Conservation (phyloP, 2,888 invertebrate species). For the Bhutanitis thaidina region DNA sequence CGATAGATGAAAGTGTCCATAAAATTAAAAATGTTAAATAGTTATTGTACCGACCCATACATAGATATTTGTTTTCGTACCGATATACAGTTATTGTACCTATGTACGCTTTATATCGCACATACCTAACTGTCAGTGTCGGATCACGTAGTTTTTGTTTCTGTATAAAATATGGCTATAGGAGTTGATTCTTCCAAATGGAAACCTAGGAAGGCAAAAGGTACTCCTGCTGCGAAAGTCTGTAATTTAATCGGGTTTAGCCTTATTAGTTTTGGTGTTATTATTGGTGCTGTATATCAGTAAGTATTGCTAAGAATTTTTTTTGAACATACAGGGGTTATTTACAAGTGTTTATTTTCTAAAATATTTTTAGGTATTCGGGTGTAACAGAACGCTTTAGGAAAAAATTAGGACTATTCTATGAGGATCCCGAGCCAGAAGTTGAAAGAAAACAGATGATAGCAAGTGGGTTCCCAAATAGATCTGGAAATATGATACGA, state of each 20-base stretch:
- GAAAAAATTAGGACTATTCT: slow-evolving; percentile 43
- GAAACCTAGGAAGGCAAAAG: slow-evolving; percentile 83
- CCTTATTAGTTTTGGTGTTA: slow-evolving; percentile 57
- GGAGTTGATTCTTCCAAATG: slow-evolving; percentile 78
- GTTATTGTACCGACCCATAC: too few relatives aligned
- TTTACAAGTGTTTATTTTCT: slow-evolving; percentile 7
- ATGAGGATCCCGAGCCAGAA: slow-evolving; percentile 64
- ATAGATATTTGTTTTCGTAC: too few relatives aligned
- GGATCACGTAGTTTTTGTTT: not conserved
- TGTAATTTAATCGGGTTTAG: slow-evolving; percentile 77
- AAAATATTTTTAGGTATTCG: slow-evolving; percentile 36
- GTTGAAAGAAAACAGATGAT: slow-evolving; percentile 63
- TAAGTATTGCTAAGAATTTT: slow-evolving; percentile 43
- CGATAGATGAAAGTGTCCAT: too few relatives aligned
- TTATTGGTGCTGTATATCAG: slow-evolving; percentile 70
- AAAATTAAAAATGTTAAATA: too few relatives aligned
- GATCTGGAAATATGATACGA: slow-evolving; percentile 43
- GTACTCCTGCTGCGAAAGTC: slow-evolving; percentile 81
- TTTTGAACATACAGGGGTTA: not conserved
- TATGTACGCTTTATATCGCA: too few relatives aligned
- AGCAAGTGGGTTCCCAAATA: slow-evolving; percentile 48
- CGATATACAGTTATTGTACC: too few relatives aligned
- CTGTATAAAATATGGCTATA: slow-evolving; percentile 59
- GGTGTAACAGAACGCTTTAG: slow-evolving; percentile 45
- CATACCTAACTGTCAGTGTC: too few relatives aligned